Base-by-base conservation (phyloP, 1,140 invertebrate genomes). In the Drosophila saltans region DNA sequence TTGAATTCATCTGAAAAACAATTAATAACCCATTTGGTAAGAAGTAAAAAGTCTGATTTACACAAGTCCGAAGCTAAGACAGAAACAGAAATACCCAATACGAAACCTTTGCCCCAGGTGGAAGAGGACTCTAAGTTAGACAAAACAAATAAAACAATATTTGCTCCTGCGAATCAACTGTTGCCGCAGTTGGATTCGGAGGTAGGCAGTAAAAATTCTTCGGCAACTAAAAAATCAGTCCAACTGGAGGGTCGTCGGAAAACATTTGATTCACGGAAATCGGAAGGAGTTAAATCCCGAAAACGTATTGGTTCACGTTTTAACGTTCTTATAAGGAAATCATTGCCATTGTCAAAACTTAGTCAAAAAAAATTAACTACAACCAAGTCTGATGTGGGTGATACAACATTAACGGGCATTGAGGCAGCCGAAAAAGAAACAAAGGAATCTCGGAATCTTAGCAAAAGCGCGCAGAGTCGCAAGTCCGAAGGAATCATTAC, bases 31-130 rank as follows among this genome's bases (percentile, higher is more conserved):
- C 16, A 21, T 5, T 24, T 7, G 45, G 16, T 21, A 2, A 16
- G 26, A 26, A 52, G 45, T 52, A 52, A 52, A 10, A 48, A 48
- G 16, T 9, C 5, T 48, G 45, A 48, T 5, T 7, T 8, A 2
- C 21, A 16, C 45, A 52, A 52, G 45, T 52, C 45, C 45, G 45
- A 52, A 52, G 21, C n/a, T 52, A 52, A 52, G 3, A 26, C 45
- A 10, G 45, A 4, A 52, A 26, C 24, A 21, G 16, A 7, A 26
- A 9, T 2, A 24, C 45, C 21, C 24, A 0, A 3, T 52, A 26
- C 45, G 1, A 52, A 26, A 52, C 0, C 45, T 0, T 0, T 52
- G 8, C 8, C 45, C 8, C 9, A 24, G 9, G 45, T 11, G 21
- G 24, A 26, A 26, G 21, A 26, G 2, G 45, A 8, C 21, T 3